Percentiles rank a stretch among this genome's conserved stretches.
Conservation (phyloP, 2,797 vertebrate species). For the Malurus leucopterus region DNA sequence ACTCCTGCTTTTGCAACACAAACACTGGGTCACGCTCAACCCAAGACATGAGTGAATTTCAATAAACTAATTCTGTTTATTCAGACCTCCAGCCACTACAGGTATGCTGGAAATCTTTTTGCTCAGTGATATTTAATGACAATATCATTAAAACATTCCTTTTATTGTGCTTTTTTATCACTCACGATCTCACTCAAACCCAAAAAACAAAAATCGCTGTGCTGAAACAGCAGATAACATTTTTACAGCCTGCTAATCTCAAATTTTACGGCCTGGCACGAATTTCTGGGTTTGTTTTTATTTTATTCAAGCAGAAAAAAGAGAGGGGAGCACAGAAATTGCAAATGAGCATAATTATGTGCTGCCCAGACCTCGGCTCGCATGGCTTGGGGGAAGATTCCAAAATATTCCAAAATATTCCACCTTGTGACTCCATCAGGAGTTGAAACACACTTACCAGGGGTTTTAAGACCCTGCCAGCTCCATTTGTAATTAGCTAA, state of each 20-base stretch:
- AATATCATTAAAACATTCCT: background rate
- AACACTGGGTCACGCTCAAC: background rate
- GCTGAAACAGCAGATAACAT: background rate
- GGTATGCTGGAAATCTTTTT: background rate
- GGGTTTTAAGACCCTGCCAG: background rate
- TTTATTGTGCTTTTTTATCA: background rate
- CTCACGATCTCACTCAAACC: background rate
- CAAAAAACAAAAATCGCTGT: background rate
- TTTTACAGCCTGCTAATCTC: constrained; percentile 26
- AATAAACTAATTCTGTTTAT: constrained; percentile 3
- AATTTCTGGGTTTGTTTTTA: background rate
- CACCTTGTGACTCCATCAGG: background rate
- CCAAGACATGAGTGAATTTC: background rate
- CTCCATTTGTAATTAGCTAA: background rate
- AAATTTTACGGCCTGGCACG: background rate
- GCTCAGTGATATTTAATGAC: background rate
- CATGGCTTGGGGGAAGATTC: background rate
- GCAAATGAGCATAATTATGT: background rate
- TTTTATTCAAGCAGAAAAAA: background rate
- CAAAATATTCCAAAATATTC: background rate
- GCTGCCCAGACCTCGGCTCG: background rate
- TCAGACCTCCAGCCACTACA: background rate
- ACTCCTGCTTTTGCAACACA: background rate
- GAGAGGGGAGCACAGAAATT: background rate
- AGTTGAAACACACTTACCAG: background rate